Evolutionary conservation across 2,113 vertebrate genomes (phyloP).

Genomic region (Riparia riparia): DNA sequence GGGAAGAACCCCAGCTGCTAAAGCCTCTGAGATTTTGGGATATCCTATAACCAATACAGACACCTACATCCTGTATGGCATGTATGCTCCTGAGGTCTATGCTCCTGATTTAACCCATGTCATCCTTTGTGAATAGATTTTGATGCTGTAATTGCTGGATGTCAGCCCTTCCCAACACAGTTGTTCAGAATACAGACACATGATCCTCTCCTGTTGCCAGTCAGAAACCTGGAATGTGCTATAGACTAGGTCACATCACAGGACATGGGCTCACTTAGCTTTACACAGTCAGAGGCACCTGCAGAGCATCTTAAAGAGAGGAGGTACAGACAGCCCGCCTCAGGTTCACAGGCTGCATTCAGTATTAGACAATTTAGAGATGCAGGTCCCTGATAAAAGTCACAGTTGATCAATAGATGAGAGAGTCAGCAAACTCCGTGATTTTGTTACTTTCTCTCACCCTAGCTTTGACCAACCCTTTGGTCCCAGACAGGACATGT

Average conservation of each 20-base stretch:
- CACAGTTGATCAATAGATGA: neutral
- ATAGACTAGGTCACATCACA: neutral
- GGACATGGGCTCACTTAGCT: neutral
- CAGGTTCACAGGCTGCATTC: neutral
- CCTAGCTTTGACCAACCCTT: neutral
- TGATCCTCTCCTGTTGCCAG: accelerated
- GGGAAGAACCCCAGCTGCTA: neutral
- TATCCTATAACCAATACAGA: neutral
- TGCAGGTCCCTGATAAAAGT: neutral
- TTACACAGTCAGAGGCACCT: neutral
- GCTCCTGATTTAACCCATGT: neutral
- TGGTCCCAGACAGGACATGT: neutral
- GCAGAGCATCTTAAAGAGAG: neutral
- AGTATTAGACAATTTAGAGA: neutral
- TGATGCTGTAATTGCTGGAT: neutral
- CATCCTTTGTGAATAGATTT: accelerated
- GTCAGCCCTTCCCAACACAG: neutral
- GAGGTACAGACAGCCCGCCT: neutral
- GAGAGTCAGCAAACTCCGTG: neutral
- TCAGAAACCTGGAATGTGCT: neutral
- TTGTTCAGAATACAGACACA: neutral
- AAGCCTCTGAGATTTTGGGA: neutral
- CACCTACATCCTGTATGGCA: neutral
- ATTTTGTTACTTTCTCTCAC: neutral
- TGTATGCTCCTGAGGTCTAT: neutral